Conservation (phyloP, 2,888 invertebrate genomes). For the Xanthorhoe spadicearia region DNA sequence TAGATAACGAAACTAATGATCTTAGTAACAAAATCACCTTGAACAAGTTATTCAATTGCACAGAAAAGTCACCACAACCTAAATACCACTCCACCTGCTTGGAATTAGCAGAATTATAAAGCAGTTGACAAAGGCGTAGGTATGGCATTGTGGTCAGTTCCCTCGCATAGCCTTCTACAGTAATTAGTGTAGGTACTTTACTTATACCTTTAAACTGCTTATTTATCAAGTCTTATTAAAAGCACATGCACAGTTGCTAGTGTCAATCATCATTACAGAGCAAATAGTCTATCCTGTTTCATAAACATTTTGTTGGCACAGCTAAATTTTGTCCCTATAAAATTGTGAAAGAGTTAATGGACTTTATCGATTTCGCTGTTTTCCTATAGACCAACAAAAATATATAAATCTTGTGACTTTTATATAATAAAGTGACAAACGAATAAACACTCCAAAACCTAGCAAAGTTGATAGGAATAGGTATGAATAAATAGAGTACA, state of each 20-base stretch:
- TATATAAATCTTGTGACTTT: too few relatives aligned
- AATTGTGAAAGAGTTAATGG: too few relatives aligned
- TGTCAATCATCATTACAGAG: not conserved
- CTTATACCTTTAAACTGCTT: not conserved
- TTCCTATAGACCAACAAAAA: too few relatives aligned
- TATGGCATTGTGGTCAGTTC: slow-evolving; percentile 10
- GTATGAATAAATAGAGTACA: too few relatives aligned
- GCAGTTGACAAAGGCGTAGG: slow-evolving; percentile 18
- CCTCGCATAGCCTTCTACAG: slow-evolving; percentile 3
- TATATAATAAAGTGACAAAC: too few relatives aligned
- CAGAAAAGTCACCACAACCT: slow-evolving; percentile 25
- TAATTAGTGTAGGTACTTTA: slow-evolving; percentile 12
- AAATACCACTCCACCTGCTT: slow-evolving; percentile 26
- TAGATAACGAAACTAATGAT: not conserved
- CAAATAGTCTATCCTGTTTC: not conserved
- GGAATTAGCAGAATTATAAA: slow-evolving; percentile 8
- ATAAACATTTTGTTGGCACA: not conserved
- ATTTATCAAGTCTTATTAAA: not conserved
- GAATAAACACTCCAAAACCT: too few relatives aligned
- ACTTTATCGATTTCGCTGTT: too few relatives aligned
- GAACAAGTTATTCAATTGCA: slow-evolving; percentile 13
- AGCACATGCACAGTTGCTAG: not conserved
- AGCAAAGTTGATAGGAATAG: too few relatives aligned
- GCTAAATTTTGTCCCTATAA: not conserved
- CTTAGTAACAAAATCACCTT: slow-evolving; percentile 19